Conservation (phyloP, 2,888 invertebrate genomes). For the Zootermopsis nevadensis region DNA sequence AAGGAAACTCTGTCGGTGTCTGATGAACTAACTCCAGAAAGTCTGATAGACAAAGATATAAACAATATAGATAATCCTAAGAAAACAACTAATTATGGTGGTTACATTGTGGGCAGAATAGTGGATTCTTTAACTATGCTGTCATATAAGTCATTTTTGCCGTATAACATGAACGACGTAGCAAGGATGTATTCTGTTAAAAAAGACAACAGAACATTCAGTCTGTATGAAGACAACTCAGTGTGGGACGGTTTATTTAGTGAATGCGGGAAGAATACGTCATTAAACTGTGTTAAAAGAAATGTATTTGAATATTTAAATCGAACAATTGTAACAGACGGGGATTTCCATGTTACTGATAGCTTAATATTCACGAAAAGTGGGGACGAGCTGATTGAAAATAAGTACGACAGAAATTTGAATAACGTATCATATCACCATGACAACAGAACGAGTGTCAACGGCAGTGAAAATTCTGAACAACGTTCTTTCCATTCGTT, state of each 20-base stretch:
- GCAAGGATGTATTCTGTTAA: not conserved
- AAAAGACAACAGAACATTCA: not conserved
- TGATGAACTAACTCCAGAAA: not conserved
- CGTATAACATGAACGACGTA: not conserved
- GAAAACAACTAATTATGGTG: constrained; percentile 10
- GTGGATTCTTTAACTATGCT: not conserved
- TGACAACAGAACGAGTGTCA: not conserved
- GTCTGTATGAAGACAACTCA: constrained; percentile 66
- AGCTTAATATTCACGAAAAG: constrained; percentile 73
- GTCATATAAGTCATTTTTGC: not conserved
- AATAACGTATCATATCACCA: constrained; percentile 42
- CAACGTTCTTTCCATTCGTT: constrained; percentile 58
- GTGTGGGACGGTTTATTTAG: constrained; percentile 80
- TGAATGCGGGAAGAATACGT: constrained; percentile 75
- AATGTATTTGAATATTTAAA: constrained; percentile 81
- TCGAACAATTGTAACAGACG: constrained; percentile 71
- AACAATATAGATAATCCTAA: constrained; percentile 21
- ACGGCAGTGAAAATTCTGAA: constrained; percentile 55
- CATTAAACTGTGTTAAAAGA: constrained; percentile 80
- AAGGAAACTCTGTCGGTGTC: not conserved
- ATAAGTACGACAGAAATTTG: constrained; percentile 61
- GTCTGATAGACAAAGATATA: constrained; percentile 37
- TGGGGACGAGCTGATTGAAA: constrained; percentile 66
- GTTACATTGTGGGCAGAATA: constrained; percentile 15
- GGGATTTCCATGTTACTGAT: constrained; percentile 75